Evolutionary conservation across 1,140 invertebrate species (phyloP).

Genomic region (Armadillidium nasatum): DNA sequence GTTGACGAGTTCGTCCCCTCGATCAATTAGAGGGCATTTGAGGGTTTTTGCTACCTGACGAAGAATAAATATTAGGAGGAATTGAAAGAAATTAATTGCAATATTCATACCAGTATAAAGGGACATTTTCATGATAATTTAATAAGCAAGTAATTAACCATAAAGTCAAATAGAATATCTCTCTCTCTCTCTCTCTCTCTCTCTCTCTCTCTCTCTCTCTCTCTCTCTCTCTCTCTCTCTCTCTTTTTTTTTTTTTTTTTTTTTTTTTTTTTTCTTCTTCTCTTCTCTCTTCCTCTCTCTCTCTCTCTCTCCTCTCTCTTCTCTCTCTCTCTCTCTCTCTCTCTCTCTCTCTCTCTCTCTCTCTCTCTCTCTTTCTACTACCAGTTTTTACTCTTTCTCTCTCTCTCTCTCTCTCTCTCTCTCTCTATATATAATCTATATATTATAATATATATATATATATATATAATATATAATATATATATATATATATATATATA

Average conservation of each 20-base stretch:
- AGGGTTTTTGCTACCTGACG: conserved; percentile 70
- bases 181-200: conserved; percentile 2
- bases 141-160: too few relatives aligned
- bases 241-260: not conserved
- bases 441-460: too few relatives aligned
- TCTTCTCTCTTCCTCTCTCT: too few relatives aligned
- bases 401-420: not conserved
- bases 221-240: not conserved
- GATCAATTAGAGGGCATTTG: conserved; percentile 64
- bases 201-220: not conserved
- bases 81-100: too few relatives aligned
- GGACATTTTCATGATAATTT: too few relatives aligned
- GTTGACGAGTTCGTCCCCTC: conserved; percentile 52
- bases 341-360: not conserved
- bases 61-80: too few relatives aligned
- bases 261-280: too few relatives aligned
- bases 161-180: not conserved
- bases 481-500: too few relatives aligned
- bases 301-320: too few relatives aligned
- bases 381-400: not conserved
- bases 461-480: too few relatives aligned
- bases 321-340: too few relatives aligned
- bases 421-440: not conserved
- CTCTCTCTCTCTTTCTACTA: not conserved
- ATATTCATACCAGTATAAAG: too few relatives aligned